Base-by-base conservation (phyloP, 2,113 vertebrate species). In the Sigmodon hispidus region DNA sequence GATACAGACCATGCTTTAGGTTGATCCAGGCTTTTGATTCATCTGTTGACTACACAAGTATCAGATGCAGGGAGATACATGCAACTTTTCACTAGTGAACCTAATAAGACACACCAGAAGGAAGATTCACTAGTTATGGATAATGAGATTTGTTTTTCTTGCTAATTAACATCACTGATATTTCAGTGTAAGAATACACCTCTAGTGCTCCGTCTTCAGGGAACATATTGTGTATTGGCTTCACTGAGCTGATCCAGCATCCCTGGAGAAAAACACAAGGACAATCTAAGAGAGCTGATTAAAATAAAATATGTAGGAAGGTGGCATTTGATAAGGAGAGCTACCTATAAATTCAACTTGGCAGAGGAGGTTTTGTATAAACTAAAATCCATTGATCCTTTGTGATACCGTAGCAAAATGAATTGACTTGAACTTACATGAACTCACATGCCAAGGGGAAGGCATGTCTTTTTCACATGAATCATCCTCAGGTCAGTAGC, bases 401-500 rank as follows among this genome's bases (percentile, higher is more conserved):
- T 76, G 21, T 55, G 29, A 31, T 89, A 40, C 50, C 36, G 48
- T 61, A 11, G 69, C 48, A 76, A 87, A 72, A 72, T 9, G 77
- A 3, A 91, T 45, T 31, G 21, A 67, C 43, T 86, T 48, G 80
- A 81, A 83, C 15, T 48, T 88, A 29, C n/a, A 22, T n/a, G 52
- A 86, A 50, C 21, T 79, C 81, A 91, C 5, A 40, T 69, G 29
- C 11, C 40, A 89, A 65, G 87, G 9, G 50, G 2, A 79, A 93
- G 12, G 87, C 4, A 59, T 43, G 24, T 13, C 65, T 87, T 72
- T 72, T 67, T 77, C 75, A 93, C 21, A 79, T 34, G 34, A 87
- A 73, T 88, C 4, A 85, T 86, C 91, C 93, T 88, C 69, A 93
- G 31, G 3, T 92, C 48, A 89, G 12, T 77, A n/a, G 36, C 84